Conservation (phyloP, 1,140 invertebrate genomes). For the Parasteatoda tepidariorum region DNA sequence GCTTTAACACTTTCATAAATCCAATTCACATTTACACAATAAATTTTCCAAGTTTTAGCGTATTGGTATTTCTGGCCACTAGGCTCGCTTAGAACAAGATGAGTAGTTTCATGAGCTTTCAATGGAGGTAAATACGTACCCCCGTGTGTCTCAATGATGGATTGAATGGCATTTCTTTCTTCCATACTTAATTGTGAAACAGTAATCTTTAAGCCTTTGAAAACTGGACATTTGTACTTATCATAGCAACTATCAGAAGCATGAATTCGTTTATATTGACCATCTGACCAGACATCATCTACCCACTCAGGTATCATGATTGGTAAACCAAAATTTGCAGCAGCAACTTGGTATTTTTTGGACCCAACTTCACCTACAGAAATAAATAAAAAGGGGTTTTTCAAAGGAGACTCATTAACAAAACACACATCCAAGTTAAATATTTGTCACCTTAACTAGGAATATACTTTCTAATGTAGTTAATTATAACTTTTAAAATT, state of each 20-base stretch:
- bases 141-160: conserved; percentile 79
- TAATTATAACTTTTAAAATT: too few relatives aligned
- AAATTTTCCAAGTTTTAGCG: conserved; percentile 80
- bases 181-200: conserved; percentile 78
- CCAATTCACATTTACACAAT: conserved; percentile 81
- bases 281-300: conserved; percentile 79
- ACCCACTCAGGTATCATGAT: conserved; percentile 86
- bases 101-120: conserved; percentile 71
- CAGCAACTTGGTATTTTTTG: conserved; percentile 75
- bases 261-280: conserved; percentile 72
- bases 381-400: not conserved
- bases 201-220: conserved; percentile 82
- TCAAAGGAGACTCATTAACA: too few relatives aligned
- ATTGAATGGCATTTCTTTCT: conserved; percentile 79
- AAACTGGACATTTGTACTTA: conserved; percentile 79
- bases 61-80: conserved; percentile 84
- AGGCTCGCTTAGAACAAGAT: conserved; percentile 72
- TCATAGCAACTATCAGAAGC: conserved; percentile 76
- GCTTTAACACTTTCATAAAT: conserved; percentile 79
- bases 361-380: conserved; percentile 68
- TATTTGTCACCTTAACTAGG: too few relatives aligned
- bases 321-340: conserved; percentile 77
- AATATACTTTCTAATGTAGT: too few relatives aligned
- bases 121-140: conserved; percentile 71
- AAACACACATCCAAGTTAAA: too few relatives aligned